Base-by-base conservation (phyloP, 2,797 vertebrate species). In the Oreortyx pictus region DNA sequence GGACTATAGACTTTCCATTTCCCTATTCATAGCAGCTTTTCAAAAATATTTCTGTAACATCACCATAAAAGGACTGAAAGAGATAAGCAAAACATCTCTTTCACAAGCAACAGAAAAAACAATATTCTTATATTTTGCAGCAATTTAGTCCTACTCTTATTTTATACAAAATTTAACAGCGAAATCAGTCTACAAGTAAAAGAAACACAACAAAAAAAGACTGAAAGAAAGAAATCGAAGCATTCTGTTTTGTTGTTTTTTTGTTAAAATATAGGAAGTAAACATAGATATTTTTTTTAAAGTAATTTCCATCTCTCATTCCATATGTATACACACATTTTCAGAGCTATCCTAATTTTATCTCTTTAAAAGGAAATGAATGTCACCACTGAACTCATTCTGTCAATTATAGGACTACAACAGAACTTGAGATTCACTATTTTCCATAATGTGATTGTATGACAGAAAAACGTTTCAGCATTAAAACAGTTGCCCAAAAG, bases 351-450 rank as follows among this genome's bases (percentile, higher is more conserved):
- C 83, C 44, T 70, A 66, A 89, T 88, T 86, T 91, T 70, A 47
- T 86, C 70, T 74, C 81, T 86, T 78, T 75, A 39, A 92, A 92
- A 83, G 49, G 17, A 50, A 93, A 81, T 49, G 8, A 82, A 81
- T 88, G 27, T 47, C 64, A 85, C 50, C 85, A 22, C 29, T 94
- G 89, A 86, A 91, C 76, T 92, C 43, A 70, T 89, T 93, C 89
- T 94, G 66, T 75, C 82, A 89, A n/a, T 68, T 93, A 79, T 1
- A 83, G n/a, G 49, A 82, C 67, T 62, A 54, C 11, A 90, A 84
- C 27, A 94, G 59, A 59, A 60, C 46, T 70, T 73, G 24, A 86
- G 43, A 73, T 62, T 61, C 43, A 62, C 25, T 68, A 3, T 47
- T 82, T 90, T 88, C 59, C 46, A 43, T 66, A 81, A 78, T 27